Conservation (phyloP, 2,113 vertebrate species). For the Zapornia atra region DNA sequence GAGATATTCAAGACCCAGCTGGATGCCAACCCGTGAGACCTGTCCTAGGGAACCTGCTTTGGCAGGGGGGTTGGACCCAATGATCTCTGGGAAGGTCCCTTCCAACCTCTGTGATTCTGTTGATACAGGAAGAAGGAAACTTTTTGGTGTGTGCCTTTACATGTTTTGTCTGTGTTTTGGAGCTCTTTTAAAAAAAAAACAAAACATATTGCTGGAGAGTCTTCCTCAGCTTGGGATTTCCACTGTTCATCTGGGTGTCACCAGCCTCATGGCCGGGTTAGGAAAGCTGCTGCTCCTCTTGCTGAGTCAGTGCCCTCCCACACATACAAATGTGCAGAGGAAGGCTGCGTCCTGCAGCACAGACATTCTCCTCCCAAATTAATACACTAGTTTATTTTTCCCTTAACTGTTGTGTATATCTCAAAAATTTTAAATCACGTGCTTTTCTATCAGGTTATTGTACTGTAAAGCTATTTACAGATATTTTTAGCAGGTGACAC, state of each 20-base stretch:
- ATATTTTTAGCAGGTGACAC: not conserved
- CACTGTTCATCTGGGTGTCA: not conserved
- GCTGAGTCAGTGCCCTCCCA: not conserved
- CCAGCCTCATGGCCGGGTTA: not conserved
- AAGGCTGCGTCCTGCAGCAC: not conserved
- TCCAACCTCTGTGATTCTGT: too few species aligned
- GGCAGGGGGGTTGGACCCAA: too few species aligned
- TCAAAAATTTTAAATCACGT: not conserved
- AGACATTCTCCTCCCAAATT: not conserved
- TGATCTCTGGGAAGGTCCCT: too few species aligned
- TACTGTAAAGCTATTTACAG: not conserved
- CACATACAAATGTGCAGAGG: not conserved
- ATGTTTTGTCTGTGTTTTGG: not conserved
- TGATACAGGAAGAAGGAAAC: not conserved
- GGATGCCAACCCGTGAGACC: too few species aligned
- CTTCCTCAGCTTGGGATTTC: not conserved
- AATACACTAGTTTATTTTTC: not conserved
- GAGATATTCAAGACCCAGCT: too few species aligned
- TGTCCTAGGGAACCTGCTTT: too few species aligned
- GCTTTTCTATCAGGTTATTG: not conserved
- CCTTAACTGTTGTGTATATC: not conserved
- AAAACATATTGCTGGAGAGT: not conserved
- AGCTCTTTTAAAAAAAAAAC: not conserved
- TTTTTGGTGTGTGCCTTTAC: rapidly evolving
- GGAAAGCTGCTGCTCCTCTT: not conserved